These are phyloP conservation scores for Heliconius hortense DNA, from an alignment of 2,888 invertebrate genomes.

Conservation along the genomic window DNA sequence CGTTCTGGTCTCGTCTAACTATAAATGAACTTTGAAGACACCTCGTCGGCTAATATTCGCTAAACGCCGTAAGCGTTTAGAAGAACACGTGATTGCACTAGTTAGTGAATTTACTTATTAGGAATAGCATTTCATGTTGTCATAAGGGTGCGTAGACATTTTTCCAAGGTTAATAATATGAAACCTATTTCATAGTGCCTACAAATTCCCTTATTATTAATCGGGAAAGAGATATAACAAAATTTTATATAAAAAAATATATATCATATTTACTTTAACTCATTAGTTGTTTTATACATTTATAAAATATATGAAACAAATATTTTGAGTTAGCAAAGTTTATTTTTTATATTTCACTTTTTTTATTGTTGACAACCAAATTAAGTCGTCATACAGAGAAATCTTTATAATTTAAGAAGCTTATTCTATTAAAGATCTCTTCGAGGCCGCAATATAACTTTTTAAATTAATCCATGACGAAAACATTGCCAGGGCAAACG, in stretches of 20 bases:
- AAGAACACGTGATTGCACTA: slow-evolving; percentile 7
- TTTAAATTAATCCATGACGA: slow-evolving; percentile 72
- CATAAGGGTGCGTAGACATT: slow-evolving; percentile 46
- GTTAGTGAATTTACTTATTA: background rate
- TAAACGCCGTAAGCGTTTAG: slow-evolving; percentile 20
- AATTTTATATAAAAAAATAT: background rate
- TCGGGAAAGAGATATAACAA: background rate
- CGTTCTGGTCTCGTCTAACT: slow-evolving; percentile 24
- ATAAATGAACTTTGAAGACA: slow-evolving; percentile 24
- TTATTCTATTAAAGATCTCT: slow-evolving; percentile 45
- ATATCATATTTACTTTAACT: too few relatives aligned
- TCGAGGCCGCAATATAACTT: slow-evolving; percentile 68
- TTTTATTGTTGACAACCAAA: slow-evolving; percentile 23
- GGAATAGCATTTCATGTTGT: background rate
- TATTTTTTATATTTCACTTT: background rate
- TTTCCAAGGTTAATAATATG: background rate
- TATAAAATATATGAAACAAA: slow-evolving; percentile 10
- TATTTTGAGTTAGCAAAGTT: slow-evolving; percentile 35
- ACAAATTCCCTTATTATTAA: background rate
- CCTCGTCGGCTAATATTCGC: slow-evolving; percentile 14
- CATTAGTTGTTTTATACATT: too few relatives aligned
- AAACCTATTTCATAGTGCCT: too few relatives aligned
- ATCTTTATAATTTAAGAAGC: slow-evolving; percentile 40
- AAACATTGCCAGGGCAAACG: slow-evolving; percentile 51
- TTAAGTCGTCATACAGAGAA: slow-evolving; percentile 34